Percentiles rank a stretch among this genome's conserved stretches.
Evolutionary conservation across 2,113 vertebrate species (phyloP).

Genomic region (Misgurnus anguillicaudatus): DNA sequence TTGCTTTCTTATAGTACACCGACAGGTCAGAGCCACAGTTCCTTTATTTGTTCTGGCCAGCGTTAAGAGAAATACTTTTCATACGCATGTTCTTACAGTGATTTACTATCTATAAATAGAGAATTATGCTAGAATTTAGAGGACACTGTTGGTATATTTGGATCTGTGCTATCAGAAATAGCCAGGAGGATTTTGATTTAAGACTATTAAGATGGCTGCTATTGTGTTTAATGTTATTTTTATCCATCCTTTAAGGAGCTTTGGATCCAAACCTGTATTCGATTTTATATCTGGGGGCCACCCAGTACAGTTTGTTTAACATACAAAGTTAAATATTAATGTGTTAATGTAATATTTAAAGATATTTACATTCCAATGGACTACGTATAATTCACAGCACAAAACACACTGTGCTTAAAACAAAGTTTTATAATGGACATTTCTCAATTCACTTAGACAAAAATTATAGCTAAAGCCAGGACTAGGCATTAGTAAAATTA

Average conservation of each 20-base stretch:
- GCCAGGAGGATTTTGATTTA: slow-evolving; percentile 13
- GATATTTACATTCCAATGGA: background rate
- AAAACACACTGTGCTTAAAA: no score
- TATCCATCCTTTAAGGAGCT: background rate
- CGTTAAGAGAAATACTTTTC: background rate
- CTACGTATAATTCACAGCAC: no score
- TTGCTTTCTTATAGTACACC: slow-evolving; percentile 32
- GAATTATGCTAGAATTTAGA: slow-evolving; percentile 21
- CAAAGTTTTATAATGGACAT: no score
- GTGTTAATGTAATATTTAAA: background rate
- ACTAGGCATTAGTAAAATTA: no score
- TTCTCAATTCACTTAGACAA: no score
- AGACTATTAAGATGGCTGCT: background rate
- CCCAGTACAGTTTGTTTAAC: no score
- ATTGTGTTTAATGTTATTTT: background rate
- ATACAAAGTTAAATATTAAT: background rate
- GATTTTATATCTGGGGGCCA: no score
- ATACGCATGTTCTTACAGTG: background rate
- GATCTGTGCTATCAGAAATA: slow-evolving; percentile 19
- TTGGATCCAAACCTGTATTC: background rate
- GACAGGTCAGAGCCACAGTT: slow-evolving; percentile 21
- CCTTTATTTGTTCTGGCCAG: background rate
- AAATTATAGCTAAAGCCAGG: no score
- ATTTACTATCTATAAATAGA: slow-evolving; percentile 30
- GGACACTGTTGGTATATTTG: background rate